Evolutionary conservation across 2,113 vertebrate genomes (phyloP), one percentile per base, ranked within the genome.

Genomic region (Ptilorrhoa leucosticta): DNA sequence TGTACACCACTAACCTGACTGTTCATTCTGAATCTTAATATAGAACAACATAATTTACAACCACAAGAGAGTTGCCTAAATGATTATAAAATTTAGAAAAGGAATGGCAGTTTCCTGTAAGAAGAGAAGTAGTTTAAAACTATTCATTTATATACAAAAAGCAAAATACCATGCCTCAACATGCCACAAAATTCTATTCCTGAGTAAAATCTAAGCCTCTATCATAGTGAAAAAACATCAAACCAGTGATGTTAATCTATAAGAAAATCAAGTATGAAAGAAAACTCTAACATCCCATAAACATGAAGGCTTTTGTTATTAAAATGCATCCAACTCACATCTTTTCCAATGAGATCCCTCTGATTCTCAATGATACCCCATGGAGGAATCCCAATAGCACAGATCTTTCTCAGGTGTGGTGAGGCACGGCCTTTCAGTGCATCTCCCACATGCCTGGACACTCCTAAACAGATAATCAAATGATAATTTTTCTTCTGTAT

Each of bases 281-380:
- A 94, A 78, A 88, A 26, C 13, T 33, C 4, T 39, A 73, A n/a
- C 13, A 75, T 26, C 13, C 28, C 7, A 58, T 51, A 10, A 85
- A 51, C 10, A 56, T 21, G 5, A 77, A 82, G 35, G 6, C 4
- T 78, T 83, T 53, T 85, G 21, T 75, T 85, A 79, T 37, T 71
- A 33, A 87, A 66, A 88, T 15, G 8, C 9, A 39, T 56, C 47
- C 39, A 94, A 97, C 99, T 99, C 92, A 99, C 99, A 96, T 99
- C 98, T 98, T 97, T 98, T 94, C 99, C 99, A 76, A 99, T 97
- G 31, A 99, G 98, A 96, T 99, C 99, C 28, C 83, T 97, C 95
- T 98, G 98, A 96, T 99, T 99, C 96, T 99, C 99, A 90, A 99
- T 99, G 92, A 98, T 97, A 68, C 99, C 99, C 99, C 99, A 99